A percentile compares a stretch with the other conserved stretches of the same genome.
Evolutionary conservation across 2,888 invertebrate species (phyloP).

Genomic region (Theodoxus fluviatilis): DNA sequence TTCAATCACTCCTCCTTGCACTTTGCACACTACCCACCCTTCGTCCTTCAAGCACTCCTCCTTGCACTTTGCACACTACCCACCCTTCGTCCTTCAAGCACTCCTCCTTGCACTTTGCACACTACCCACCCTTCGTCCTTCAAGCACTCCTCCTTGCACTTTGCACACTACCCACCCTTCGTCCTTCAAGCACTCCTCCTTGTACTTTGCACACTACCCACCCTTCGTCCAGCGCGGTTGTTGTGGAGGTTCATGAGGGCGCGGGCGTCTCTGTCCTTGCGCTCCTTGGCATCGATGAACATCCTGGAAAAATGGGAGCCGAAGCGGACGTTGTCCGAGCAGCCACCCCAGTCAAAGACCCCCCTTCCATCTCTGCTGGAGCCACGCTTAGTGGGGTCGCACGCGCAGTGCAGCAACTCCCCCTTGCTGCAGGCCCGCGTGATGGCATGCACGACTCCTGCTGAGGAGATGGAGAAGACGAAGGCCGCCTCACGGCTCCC

Average conservation of each 20-base stretch:
- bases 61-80: too few species aligned
- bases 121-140: too few species aligned
- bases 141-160: too few species aligned
- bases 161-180: too few species aligned
- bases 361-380: slow-evolving; percentile 49
- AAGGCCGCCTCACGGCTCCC: slow-evolving; percentile 71
- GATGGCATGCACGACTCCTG: slow-evolving; percentile 84
- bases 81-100: too few species aligned
- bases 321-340: slow-evolving; percentile 67
- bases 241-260: slow-evolving; percentile 96
- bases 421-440: slow-evolving; percentile 92
- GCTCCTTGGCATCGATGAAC: slow-evolving; percentile 91
- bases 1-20: too few species aligned
- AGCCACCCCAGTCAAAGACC: slow-evolving; percentile 83
- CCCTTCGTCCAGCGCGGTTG: slow-evolving; percentile 95
- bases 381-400: slow-evolving; percentile 67
- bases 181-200: too few species aligned
- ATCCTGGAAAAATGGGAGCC: slow-evolving; percentile 83
- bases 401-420: slow-evolving; percentile 86
- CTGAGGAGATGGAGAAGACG: slow-evolving; percentile 70
- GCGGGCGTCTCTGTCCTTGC: slow-evolving; percentile 71
- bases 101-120: too few species aligned
- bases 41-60: too few species aligned
- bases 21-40: too few species aligned
- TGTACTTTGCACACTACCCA: slow-evolving; percentile 70